Evolutionary conservation across 2,113 vertebrate genomes (phyloP), one percentile per base, ranked within the genome.

Genomic region (Paralichthys olivaceus): DNA sequence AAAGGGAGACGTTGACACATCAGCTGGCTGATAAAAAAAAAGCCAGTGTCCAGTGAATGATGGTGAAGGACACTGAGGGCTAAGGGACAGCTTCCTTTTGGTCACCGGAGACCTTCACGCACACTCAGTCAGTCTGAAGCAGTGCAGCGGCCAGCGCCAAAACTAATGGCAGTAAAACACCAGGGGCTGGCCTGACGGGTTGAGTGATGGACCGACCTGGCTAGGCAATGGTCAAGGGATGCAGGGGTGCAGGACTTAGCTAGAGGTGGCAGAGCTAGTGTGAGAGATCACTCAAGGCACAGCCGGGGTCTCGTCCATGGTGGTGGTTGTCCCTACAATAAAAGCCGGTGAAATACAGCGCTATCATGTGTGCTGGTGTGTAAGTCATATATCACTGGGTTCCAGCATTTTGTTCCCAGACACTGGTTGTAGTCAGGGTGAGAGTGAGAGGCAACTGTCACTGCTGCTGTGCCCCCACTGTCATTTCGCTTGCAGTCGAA

Each of bases 361-460:
- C 83, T 61, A 76, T 84, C 78, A 71, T 43, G 77, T 25, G 45
- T 74, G 84, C 78, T 19, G 77, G 11, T 72, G 83, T 85, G 72
- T 53, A 69, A 75, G 80, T 70, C 85, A 61, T 90, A 72, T 51
- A 88, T 91, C 84, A 84, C 74, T 1, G 32, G 75, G 76, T 37
- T 69, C 70, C 73, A 71, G 79, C 79, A 5, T 71, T 85, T 74
- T 26, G 56, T 69, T 84, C 75, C 69, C 83, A 80, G 81, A 85
- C 76, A 13, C 60, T 4, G 49, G 34, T 53, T 22, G 28, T 60
- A 12, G 32, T 51, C 85, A 0, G 84, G 60, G 69, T 69, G 80
- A 89, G 75, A 90, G 87, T 87, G 83, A 84, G 85, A 83, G 74
- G 87, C 77, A 79, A 75, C 74, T 80, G 87, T 84, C 72, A 74